These are phyloP conservation scores for Nestor notabilis DNA, from an alignment of 2,113 vertebrate species.

Conservation along the genomic window DNA sequence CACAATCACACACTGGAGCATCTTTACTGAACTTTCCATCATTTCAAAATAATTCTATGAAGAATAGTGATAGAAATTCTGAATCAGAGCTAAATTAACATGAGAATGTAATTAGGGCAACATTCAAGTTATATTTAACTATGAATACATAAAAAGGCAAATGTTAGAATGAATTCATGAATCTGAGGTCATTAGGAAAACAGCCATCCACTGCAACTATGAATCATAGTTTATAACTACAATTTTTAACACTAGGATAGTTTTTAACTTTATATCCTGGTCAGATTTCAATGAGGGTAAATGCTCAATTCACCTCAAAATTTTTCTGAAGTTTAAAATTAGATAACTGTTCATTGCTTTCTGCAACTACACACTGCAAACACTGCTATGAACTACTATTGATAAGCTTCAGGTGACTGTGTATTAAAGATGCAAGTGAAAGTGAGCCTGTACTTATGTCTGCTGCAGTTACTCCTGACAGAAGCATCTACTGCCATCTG, in stretches of 20 bases:
- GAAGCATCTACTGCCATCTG: background rate
- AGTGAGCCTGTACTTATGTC: background rate
- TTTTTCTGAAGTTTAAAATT: background rate
- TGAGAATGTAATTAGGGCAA: constrained; percentile 67
- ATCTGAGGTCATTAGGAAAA: constrained; percentile 34
- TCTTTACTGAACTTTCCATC: constrained; percentile 42
- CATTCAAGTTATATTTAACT: constrained; percentile 65
- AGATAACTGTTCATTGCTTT: background rate
- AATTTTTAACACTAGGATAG: background rate
- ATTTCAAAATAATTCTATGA: constrained; percentile 60
- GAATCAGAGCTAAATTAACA: constrained; percentile 65
- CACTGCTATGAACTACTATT: background rate
- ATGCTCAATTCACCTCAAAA: background rate
- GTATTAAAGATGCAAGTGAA: background rate
- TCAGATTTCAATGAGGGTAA: background rate
- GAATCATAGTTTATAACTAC: background rate
- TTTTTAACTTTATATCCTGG: background rate
- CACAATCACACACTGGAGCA: constrained; percentile 35
- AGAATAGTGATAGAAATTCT: constrained; percentile 60
- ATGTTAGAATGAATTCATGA: constrained; percentile 11
- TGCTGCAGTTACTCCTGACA: background rate
- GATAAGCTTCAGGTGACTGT: background rate
- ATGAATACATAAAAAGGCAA: constrained; percentile 59
- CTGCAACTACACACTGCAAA: background rate
- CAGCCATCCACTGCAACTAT: background rate